Evolutionary conservation across 2,888 invertebrate species (phyloP).

Genomic region (Nipponacmea schrenckii): DNA sequence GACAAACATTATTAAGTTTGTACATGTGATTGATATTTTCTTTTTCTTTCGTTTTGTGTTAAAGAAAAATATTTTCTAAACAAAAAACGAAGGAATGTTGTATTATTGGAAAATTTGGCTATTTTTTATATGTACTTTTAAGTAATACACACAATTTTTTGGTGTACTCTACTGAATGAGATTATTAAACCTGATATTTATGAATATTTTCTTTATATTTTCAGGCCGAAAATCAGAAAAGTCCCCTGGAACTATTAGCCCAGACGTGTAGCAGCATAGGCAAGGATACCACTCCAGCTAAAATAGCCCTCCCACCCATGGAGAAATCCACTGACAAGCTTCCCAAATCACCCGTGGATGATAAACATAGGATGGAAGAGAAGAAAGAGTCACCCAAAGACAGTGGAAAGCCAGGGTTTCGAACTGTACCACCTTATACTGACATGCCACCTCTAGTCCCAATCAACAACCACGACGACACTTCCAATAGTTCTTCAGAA

Average conservation of each 20-base stretch:
- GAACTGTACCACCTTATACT: conserved; percentile 54
- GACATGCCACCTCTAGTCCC: conserved; percentile 65
- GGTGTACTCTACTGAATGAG: no score
- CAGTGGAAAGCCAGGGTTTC: conserved; percentile 50
- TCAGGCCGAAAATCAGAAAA: conserved; percentile 96
- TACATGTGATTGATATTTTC: no score
- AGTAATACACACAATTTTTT: no score
- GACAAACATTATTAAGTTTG: no score
- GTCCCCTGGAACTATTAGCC: conserved; percentile 91
- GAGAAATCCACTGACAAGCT: conserved; percentile 42
- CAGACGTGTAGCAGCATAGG: conserved; percentile 97
- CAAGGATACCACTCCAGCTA: conserved; percentile 77
- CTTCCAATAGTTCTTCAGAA: neutral
- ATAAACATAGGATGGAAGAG: conserved; percentile 37
- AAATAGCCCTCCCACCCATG: conserved; percentile 72
- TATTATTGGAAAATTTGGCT: no score
- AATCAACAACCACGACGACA: conserved; percentile 32
- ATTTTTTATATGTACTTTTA: no score
- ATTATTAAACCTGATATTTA: no score
- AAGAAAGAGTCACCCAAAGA: conserved; percentile 45
- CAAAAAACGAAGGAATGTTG: no score
- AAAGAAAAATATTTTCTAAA: no score
- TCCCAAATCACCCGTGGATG: neutral
- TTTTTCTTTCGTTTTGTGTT: no score
- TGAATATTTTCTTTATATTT: conserved; percentile 65